Percentiles rank a stretch among this genome's conserved stretches.
Evolutionary conservation across 1,140 invertebrate species (phyloP).

Genomic region (Trichonephila inaurata): DNA sequence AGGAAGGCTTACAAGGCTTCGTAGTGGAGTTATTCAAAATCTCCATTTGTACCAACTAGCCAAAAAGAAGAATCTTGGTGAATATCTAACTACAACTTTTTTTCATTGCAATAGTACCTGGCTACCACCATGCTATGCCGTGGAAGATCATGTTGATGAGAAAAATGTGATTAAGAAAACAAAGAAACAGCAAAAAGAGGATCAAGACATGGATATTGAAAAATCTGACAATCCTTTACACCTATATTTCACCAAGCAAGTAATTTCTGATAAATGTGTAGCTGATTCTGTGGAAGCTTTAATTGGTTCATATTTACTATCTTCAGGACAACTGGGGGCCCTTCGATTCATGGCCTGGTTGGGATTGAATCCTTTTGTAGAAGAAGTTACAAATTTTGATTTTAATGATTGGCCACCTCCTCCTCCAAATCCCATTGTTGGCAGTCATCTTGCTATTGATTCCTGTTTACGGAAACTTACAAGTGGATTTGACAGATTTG

Average conservation of each 20-base stretch:
- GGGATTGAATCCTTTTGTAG: conserved; percentile 49
- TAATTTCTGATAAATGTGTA: conserved; percentile 85
- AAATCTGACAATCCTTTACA: background rate
- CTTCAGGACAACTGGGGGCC: conserved; percentile 83
- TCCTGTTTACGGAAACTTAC: background rate
- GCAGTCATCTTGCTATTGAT: background rate
- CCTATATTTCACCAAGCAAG: conserved; percentile 80
- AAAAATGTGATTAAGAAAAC: conserved; percentile 77
- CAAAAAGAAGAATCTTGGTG: conserved; percentile 81
- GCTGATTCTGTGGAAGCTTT: conserved; percentile 92
- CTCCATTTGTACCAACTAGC: conserved; percentile 88
- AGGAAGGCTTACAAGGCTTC: conserved; percentile 88
- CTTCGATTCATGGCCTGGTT: conserved; percentile 88
- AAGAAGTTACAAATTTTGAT: background rate
- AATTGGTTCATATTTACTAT: conserved; percentile 87
- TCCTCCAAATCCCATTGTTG: conserved; percentile 51
- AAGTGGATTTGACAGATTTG: conserved; percentile 81
- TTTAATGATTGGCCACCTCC: conserved; percentile 39
- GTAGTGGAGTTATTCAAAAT: conserved; percentile 90
- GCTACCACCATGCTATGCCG: conserved; percentile 84
- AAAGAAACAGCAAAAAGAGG: background rate
- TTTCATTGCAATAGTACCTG: conserved; percentile 86
- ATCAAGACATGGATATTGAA: background rate
- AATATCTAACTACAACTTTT: conserved; percentile 83
- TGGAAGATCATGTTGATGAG: conserved; percentile 79